Base-by-base conservation (phyloP, 1,140 invertebrate genomes). In the Dinoponera quadriceps region DNA sequence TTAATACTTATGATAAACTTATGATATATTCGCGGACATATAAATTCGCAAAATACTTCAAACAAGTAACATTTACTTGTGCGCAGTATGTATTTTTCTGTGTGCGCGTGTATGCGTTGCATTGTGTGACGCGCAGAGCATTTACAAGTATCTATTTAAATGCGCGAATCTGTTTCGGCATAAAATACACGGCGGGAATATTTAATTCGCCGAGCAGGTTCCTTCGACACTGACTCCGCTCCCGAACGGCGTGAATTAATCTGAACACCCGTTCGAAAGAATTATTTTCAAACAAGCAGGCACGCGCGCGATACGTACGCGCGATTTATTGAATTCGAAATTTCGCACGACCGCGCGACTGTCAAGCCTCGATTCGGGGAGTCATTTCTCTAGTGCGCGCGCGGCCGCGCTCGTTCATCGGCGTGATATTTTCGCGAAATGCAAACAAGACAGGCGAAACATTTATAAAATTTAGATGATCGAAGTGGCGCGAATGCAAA, bases 401-500 rank as follows among this genome's bases (percentile, higher is more conserved):
- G 9, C 38, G 38, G n/a, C n/a, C 33, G 33, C 33, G 33, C 2
- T 33, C 7, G 33, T 44, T 44, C 29, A 65, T 33, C 44, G 33
- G 33, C 74, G 48, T 66, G 55, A 57, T 29, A 69, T 80, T 80
- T 80, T 71, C 51, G 22, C 38, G 51, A 71, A 27, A 69, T n/a
- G n/a, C 22, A 68, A 55, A 71, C 48, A 69, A 68, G 75, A 80
- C 62, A 55, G 74, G 20, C 48, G 38, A 14, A 51, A 69, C 22
- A 51, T 80, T 69, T 69, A 71, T 80, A 71, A 80, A 80, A 80
- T 78, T 78, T 80, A 49, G 33, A 20, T 44, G 75, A 80, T 80
- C 38, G 75, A 71, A 80, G 57, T 55, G 33, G 51, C 27, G 54
- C 65, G 65, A 55, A 80, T 80, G 65, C 33, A 80, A 80, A 80